phyloP scores from a whole-genome alignment of 2,888 invertebrate genomes.

The Hedya salicella region DNA sequence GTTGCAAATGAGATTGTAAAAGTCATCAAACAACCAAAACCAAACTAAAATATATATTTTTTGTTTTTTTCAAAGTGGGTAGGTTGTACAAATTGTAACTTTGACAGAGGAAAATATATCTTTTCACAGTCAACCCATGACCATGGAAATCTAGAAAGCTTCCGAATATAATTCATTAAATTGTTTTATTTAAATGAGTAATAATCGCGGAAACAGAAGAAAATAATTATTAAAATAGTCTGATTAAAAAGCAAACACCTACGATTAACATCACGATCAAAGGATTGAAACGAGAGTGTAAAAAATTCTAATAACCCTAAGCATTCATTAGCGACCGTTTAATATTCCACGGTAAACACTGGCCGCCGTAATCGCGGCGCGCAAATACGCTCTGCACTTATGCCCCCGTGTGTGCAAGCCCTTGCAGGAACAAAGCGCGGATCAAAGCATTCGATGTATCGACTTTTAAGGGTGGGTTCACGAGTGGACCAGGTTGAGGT shows the following conservation, averaged over 20 bases:
- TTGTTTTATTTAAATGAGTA: too few relatives aligned
- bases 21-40: too few relatives aligned
- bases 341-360: slow-evolving; percentile 42
- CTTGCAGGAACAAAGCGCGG: slow-evolving; percentile 72
- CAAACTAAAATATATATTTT: too few relatives aligned
- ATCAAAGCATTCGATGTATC: slow-evolving; percentile 56
- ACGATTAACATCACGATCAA: neutral
- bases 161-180: too few relatives aligned
- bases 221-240: neutral
- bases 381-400: slow-evolving; percentile 82
- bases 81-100: too few relatives aligned
- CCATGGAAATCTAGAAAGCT: too few relatives aligned
- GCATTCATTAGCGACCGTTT: slow-evolving; percentile 23
- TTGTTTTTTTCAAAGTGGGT: too few relatives aligned
- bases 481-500: slow-evolving; percentile 6
- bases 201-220: too few relatives aligned
- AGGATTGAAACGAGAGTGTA: neutral
- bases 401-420: slow-evolving; percentile 70
- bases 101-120: too few relatives aligned
- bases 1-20: too few relatives aligned
- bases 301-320: slow-evolving; percentile 14
- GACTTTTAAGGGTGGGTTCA: slow-evolving; percentile 27
- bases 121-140: too few relatives aligned
- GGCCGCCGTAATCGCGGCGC: slow-evolving; percentile 73
- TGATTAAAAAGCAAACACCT: neutral